Evolutionary conservation across 2,113 vertebrate species (phyloP).

Genomic region (Notarius lentiginosus): DNA sequence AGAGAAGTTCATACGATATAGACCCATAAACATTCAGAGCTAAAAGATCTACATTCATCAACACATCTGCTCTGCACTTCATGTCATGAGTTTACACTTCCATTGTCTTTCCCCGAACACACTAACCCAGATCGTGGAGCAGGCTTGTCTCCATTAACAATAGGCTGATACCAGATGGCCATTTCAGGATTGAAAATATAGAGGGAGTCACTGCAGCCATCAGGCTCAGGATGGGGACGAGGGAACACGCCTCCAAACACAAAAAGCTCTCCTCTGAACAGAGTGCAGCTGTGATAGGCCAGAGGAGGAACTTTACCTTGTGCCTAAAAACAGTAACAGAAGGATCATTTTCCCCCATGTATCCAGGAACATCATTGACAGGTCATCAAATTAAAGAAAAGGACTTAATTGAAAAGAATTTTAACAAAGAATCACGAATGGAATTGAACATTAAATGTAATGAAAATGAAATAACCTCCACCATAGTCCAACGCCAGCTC

Average conservation of each 20-base stretch:
- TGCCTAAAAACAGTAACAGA: slow-evolving; percentile 58
- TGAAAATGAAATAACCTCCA: slow-evolving; percentile 63
- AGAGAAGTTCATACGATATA: neutral
- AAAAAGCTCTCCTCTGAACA: slow-evolving; percentile 75
- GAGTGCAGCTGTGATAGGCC: slow-evolving; percentile 75
- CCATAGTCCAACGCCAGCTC: slow-evolving; percentile 76
- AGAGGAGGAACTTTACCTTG: slow-evolving; percentile 76
- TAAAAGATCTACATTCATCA: neutral
- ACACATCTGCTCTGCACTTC: neutral
- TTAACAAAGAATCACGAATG: neutral
- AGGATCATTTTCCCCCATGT: neutral
- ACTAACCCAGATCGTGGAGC: slow-evolving; percentile 77
- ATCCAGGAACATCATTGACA: neutral
- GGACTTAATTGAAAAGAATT: no score
- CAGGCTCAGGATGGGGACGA: slow-evolving; percentile 67
- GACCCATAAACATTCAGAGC: neutral
- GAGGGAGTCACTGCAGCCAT: slow-evolving; percentile 77
- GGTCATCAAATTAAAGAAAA: neutral
- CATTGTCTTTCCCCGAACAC: neutral
- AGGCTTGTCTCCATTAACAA: slow-evolving; percentile 74
- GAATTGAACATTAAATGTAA: neutral
- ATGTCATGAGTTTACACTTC: neutral
- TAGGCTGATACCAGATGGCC: slow-evolving; percentile 83
- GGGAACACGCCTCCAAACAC: slow-evolving; percentile 78
- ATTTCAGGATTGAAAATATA: slow-evolving; percentile 80